Conservation (phyloP, 2,888 invertebrate species). For the Antitype chi region DNA sequence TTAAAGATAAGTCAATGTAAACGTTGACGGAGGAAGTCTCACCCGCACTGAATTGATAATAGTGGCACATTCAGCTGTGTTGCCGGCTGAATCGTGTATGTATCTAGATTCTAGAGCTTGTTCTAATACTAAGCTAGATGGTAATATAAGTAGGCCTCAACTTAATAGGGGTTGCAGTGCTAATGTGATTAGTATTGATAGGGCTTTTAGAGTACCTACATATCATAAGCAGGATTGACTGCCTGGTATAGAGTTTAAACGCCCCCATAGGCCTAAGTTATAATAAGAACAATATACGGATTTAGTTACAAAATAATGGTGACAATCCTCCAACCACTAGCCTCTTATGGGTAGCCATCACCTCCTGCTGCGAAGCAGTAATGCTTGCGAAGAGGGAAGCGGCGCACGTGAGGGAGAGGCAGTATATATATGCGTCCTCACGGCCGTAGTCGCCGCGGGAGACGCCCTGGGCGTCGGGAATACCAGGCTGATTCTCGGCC, state of each 20-base stretch:
- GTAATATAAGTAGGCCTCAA: background rate
- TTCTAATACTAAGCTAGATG: slow-evolving; percentile 4
- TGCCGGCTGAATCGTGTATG: slow-evolving; percentile 48
- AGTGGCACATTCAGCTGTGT: slow-evolving; percentile 67
- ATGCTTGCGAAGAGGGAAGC: too few species aligned
- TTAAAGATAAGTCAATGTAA: slow-evolving; percentile 76
- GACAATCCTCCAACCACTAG: background rate
- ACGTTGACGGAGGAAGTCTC: slow-evolving; percentile 79
- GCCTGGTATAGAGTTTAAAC: background rate
- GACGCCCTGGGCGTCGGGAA: too few species aligned
- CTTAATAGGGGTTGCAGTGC: background rate
- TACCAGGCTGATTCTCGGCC: too few species aligned
- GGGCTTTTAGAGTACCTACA: slow-evolving; percentile 3
- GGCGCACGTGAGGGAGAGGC: too few species aligned
- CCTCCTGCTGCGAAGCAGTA: too few species aligned
- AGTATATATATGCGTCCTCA: too few species aligned
- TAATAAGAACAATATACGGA: background rate
- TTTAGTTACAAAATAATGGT: background rate
- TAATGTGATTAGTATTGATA: slow-evolving; percentile 15
- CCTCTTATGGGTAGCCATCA: too few species aligned
- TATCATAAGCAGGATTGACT: background rate
- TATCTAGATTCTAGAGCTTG: slow-evolving; percentile 57
- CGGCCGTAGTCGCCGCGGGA: too few species aligned
- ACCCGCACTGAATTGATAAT: slow-evolving; percentile 80
- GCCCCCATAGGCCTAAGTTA: background rate